These are phyloP conservation scores for Montipora foliosa DNA, from an alignment of 64 coral and sea anemone species.

Conservation along the genomic window DNA sequence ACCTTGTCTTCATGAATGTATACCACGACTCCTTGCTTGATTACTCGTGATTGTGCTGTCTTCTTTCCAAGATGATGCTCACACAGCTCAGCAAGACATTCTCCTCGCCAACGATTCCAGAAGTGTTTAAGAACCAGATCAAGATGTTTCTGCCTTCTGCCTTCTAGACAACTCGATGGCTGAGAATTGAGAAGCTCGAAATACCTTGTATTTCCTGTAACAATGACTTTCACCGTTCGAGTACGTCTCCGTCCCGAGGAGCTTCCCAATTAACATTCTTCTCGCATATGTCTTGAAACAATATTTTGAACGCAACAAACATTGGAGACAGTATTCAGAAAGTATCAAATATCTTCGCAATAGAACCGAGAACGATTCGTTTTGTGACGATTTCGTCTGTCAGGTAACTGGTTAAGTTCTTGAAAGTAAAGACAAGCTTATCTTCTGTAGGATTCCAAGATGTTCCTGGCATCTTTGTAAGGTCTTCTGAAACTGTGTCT, in stretches of 20 bases:
- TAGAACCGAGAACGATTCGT: neutral
- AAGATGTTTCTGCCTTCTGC: too few species aligned
- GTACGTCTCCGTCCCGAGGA: neutral
- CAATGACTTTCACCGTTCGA: too few species aligned
- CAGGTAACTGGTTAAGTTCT: too few species aligned
- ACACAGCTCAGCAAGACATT: conserved; percentile 34
- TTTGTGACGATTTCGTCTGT: too few species aligned
- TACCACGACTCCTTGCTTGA: too few species aligned
- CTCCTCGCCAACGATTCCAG: conserved; percentile 27
- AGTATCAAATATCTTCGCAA: conserved; percentile 55
- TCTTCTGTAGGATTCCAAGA: neutral
- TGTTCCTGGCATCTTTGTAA: neutral
- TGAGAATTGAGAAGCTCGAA: neutral
- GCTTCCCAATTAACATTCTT: conserved; percentile 25
- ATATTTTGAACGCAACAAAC: neutral
- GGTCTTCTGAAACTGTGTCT: neutral
- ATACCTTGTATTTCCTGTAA: conserved; percentile 10
- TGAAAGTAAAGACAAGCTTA: too few species aligned
- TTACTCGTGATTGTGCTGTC: too few species aligned
- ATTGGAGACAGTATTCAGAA: conserved; percentile 38
- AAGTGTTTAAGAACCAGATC: too few species aligned
- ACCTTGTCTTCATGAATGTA: too few species aligned
- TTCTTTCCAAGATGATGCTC: neutral
- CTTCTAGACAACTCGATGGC: conserved; percentile 21
- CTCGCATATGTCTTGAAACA: neutral